These are phyloP conservation scores for Dyspetes luteomarginatus DNA, from an alignment of 2,888 invertebrate genomes.

Conservation along the genomic window DNA sequence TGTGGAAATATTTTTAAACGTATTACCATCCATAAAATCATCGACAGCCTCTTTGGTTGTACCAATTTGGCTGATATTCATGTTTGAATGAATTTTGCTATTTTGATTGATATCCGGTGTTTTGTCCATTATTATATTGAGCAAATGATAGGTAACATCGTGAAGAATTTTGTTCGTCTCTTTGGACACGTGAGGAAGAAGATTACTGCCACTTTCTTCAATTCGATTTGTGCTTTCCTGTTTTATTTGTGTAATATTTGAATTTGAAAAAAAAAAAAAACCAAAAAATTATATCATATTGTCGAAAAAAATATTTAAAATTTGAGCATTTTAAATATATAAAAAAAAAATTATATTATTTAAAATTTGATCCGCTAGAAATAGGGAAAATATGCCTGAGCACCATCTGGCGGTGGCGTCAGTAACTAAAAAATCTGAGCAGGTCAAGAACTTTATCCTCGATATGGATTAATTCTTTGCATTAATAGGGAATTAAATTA, in stretches of 20 bases:
- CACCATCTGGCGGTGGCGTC: neutral
- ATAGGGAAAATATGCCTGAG: neutral
- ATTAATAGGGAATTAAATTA: constrained; percentile 4
- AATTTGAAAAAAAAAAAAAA: too few species aligned
- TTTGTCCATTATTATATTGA: constrained; percentile 73
- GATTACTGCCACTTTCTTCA: constrained; percentile 78
- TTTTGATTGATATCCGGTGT: constrained; percentile 69
- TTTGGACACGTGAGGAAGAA: constrained; percentile 76
- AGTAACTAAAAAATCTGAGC: neutral
- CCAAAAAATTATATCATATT: too few species aligned
- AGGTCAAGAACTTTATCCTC: too few species aligned
- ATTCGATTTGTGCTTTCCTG: constrained; percentile 75
- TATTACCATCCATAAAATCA: neutral
- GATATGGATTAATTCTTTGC: too few species aligned
- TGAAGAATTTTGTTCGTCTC: constrained; percentile 71
- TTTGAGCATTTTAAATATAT: neutral
- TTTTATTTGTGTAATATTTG: neutral
- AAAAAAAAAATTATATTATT: neutral
- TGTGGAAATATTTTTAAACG: neutral
- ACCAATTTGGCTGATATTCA: constrained; percentile 48
- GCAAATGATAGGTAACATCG: constrained; percentile 72
- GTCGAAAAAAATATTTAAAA: neutral
- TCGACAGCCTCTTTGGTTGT: neutral
- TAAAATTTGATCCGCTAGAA: neutral
- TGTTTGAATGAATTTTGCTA: constrained; percentile 33